These are phyloP conservation scores for Cettia cetti DNA, from an alignment of 2,113 vertebrate species.

Conservation along the genomic window DNA sequence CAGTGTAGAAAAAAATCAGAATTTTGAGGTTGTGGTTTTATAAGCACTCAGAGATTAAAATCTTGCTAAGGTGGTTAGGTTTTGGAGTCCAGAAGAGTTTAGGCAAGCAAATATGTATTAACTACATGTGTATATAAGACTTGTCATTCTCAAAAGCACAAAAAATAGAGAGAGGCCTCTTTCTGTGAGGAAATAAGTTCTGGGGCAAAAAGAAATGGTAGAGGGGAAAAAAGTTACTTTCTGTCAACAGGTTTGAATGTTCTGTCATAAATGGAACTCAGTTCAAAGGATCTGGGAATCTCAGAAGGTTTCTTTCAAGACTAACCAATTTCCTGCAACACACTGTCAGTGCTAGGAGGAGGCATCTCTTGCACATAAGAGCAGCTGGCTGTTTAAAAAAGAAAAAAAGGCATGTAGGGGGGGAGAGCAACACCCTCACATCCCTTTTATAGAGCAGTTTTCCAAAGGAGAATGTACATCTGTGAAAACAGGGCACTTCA, in stretches of 20 bases:
- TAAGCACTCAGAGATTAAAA: not conserved
- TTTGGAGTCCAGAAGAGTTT: not conserved
- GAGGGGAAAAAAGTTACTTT: not conserved
- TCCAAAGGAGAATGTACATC: not conserved
- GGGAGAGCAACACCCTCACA: not conserved
- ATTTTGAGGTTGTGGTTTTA: not conserved
- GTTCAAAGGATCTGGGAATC: constrained; percentile 23
- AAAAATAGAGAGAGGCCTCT: not conserved
- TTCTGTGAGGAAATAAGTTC: not conserved
- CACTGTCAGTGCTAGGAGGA: not conserved
- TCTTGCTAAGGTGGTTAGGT: not conserved
- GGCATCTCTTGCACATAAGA: not conserved
- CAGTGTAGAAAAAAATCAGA: not conserved
- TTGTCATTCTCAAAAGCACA: not conserved
- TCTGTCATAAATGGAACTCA: not conserved
- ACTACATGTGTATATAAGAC: not conserved
- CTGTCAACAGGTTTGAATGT: not conserved
- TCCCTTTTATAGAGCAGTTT: not conserved
- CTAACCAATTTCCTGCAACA: not conserved
- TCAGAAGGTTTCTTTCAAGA: not conserved
- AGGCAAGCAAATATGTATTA: not conserved
- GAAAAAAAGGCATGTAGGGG: not conserved
- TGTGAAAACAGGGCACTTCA: not conserved
- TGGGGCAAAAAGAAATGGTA: not conserved
- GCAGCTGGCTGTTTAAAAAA: not conserved